A percentile compares a stretch with the other conserved stretches of the same genome.
Evolutionary conservation across 2,888 invertebrate species (phyloP).

Genomic region (Sarcophaga variegata): DNA sequence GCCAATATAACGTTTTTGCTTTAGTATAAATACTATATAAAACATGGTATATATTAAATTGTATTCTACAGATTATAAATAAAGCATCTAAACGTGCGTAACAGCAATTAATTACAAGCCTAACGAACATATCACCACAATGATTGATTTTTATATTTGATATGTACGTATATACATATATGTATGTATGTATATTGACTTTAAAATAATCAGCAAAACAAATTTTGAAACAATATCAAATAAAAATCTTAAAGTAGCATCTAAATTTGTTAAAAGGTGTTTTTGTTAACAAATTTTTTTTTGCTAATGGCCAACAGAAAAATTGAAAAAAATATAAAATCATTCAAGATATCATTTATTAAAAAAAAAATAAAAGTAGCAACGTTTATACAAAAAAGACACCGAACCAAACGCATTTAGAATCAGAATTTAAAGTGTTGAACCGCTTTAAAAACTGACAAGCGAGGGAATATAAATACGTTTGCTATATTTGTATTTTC

Average conservation of each 20-base stretch:
- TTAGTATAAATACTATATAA: not conserved
- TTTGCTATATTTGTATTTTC: conserved; percentile 52
- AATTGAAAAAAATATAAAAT: conserved; percentile 17
- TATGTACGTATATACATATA: not conserved
- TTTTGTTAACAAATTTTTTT: conserved; percentile 68
- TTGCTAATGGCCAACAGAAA: conserved; percentile 26
- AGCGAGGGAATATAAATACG: conserved; percentile 65
- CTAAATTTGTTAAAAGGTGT: conserved; percentile 69
- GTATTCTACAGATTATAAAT: conserved; percentile 38
- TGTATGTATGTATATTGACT: not conserved
- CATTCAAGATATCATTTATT: conserved; percentile 50
- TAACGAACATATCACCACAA: conserved; percentile 64
- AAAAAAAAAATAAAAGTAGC: conserved; percentile 29
- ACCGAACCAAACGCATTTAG: conserved; percentile 34
- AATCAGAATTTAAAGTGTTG: conserved; percentile 64
- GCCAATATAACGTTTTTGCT: conserved; percentile 28
- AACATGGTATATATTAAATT: conserved; percentile 17
- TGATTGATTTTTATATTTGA: conserved; percentile 64
- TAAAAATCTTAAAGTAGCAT: conserved; percentile 55
- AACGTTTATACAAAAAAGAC: conserved; percentile 6
- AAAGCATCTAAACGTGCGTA: conserved; percentile 59
- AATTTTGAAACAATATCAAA: conserved; percentile 10
- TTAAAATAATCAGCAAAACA: not conserved
- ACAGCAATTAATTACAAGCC: conserved; percentile 69
- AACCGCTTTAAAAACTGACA: conserved; percentile 64